These are phyloP conservation scores for Tarsius wallacei DNA, from an alignment of 2,797 vertebrate species.

Conservation along the genomic window DNA sequence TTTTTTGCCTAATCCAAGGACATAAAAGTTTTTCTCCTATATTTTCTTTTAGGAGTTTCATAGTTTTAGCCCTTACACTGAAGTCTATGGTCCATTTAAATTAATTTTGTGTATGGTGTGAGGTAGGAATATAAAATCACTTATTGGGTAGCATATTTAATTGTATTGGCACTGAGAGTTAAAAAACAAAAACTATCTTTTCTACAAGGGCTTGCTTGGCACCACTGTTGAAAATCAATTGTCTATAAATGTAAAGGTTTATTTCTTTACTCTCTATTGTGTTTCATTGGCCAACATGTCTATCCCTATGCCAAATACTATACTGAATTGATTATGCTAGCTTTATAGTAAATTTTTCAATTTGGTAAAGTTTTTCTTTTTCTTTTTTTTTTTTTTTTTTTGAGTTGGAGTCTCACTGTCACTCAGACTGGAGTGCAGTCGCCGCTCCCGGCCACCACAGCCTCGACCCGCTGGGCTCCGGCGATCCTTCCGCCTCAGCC, in stretches of 20 bases:
- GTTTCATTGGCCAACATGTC: not conserved
- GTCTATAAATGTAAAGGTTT: not conserved
- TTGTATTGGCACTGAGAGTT: not conserved
- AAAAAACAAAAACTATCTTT: not conserved
- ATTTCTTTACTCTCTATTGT: not conserved
- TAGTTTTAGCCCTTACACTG: not conserved
- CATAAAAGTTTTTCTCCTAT: not conserved
- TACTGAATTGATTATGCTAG: not conserved
- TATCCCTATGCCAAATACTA: not conserved
- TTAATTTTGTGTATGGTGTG: not conserved
- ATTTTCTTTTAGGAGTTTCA: not conserved
- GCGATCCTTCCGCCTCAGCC: no score
- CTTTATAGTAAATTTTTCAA: not conserved
- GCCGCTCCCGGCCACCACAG: no score
- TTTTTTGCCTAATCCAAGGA: not conserved
- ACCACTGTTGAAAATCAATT: not conserved
- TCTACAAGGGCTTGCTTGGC: not conserved
- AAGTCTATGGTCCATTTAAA: not conserved
- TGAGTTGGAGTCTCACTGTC: no score
- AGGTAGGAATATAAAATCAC: not conserved
- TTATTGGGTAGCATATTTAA: not conserved
- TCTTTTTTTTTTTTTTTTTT: no score
- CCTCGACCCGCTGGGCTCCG: no score
- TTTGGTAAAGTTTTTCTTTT: not conserved
- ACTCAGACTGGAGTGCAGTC: no score